Evolutionary conservation across 1,140 invertebrate genomes (phyloP), one percentile per base, ranked within the genome.

Genomic region (Spodoptera frugiperda): DNA sequence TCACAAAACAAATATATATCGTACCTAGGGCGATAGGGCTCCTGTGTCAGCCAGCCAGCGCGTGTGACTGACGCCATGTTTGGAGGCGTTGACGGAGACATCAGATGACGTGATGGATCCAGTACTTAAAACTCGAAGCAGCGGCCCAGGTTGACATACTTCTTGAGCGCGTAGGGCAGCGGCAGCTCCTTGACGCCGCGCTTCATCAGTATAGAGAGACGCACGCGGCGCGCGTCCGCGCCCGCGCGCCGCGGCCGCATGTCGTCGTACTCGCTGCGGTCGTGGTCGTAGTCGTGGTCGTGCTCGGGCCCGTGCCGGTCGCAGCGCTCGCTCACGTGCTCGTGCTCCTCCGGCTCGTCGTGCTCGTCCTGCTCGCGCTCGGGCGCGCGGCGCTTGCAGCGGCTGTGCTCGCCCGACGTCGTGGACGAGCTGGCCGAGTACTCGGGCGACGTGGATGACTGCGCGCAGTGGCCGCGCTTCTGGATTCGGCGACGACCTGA

Each of bases 71-170:
- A 3, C 25, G 25, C 25, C 25, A 25, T 25, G 25, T n/a, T n/a
- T n/a, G n/a, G n/a, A n/a, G n/a, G n/a, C n/a, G n/a, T 25, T 25
- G 25, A 3, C 2, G 25, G 25, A 25, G 25, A 25, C 25, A 25
- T 2, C 54, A 30, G 3, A 9, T 9, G 51, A 10, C 17, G 8
- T 14, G 33, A 3, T 63, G 8, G 17, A 1, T 11, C 8, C 21
- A 33, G 44, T 11, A 12, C 33, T 67, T 88, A 90, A 68, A 91
- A 87, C 77, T 88, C 78, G 80, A 87, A 88, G 73, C 84, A 84
- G 57, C 91, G 86, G 25, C 84, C 84, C 63, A 84, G 77, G 79
- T 93, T 91, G 71, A 93, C 86, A 79, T 79, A 92, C 80, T 87
- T 87, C 80, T 89, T 89, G 55, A 91, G 85, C 49, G 87, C 84